Percentiles rank a stretch among this genome's conserved stretches.
phyloP scores from a whole-genome alignment of 2,113 vertebrate genomes.

The human region GRCh38 chr17:73841001-73841500 shows the following conservation, averaged over 20 bases:
- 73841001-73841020: neutral
- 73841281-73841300: neutral
- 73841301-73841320: accelerated
- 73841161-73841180: too few species aligned
- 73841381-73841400: accelerated
- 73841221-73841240: neutral
- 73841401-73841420: neutral
- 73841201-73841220: too few species aligned
- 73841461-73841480: neutral
- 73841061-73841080: neutral
- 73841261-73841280: accelerated
- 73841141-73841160: neutral
- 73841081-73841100: neutral
- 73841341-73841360: accelerated
- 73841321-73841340: neutral
- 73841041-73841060: neutral
- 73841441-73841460: neutral
- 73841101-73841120: neutral
- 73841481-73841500: neutral
- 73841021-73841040: neutral
- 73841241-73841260: neutral
- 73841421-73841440: accelerated
- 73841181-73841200: too few species aligned
- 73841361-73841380: neutral
- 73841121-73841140: accelerated